Percentiles rank a stretch among this genome's conserved stretches.
Conservation (phyloP, 2,888 invertebrate species). For the Galerucella pusilla region DNA sequence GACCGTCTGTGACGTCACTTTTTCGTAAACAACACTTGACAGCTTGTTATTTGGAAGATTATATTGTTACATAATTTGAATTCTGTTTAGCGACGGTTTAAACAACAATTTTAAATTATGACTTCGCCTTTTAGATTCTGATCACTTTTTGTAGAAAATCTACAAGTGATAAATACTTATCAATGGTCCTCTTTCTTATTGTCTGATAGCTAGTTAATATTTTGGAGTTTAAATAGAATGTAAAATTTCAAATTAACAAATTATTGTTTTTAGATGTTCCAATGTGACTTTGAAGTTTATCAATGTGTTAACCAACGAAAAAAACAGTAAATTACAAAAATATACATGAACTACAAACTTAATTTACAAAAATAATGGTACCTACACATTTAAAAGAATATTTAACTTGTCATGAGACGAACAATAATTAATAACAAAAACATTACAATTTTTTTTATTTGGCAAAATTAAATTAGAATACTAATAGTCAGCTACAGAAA, state of each 20-base stretch:
- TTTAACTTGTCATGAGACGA: constrained; percentile 14
- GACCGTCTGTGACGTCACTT: no score
- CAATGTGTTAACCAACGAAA: constrained; percentile 23
- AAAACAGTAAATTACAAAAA: constrained; percentile 41
- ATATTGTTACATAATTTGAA: background rate
- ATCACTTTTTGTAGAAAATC: background rate
- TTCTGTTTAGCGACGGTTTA: background rate
- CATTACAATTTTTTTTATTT: constrained; percentile 21
- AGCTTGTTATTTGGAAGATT: no score
- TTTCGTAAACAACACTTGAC: no score
- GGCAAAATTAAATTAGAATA: constrained; percentile 24
- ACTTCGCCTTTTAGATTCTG: background rate
- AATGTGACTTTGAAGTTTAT: background rate
- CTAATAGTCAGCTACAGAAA: constrained; percentile 15
- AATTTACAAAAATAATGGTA: constrained; percentile 32
- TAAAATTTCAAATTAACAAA: background rate
- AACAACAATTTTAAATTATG: background rate
- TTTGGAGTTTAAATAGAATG: no score
- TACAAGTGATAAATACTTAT: background rate
- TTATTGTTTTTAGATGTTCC: background rate
- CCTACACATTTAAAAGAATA: constrained; percentile 28
- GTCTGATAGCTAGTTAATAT: background rate
- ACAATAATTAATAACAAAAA: constrained; percentile 28
- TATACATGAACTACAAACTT: constrained; percentile 43
- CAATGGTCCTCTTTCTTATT: background rate